Conservation (phyloP, 2,797 vertebrate genomes). For the Gastrophryne carolinensis region DNA sequence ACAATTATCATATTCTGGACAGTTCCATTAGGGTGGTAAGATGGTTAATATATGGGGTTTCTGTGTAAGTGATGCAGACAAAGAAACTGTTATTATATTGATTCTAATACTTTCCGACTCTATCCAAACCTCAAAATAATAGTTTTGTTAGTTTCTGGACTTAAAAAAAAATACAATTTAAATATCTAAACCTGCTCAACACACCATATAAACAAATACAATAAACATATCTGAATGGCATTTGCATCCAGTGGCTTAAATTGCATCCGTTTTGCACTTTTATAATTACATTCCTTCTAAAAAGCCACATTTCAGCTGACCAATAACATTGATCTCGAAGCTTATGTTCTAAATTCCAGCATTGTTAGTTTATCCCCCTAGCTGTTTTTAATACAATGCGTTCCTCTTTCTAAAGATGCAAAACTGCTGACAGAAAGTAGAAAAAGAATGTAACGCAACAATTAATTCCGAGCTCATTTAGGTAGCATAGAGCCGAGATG, state of each 20-base stretch:
- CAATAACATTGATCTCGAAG: neutral
- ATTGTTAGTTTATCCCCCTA: neutral
- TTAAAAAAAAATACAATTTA: no score
- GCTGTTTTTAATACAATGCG: conserved; percentile 11
- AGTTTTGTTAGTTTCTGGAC: no score
- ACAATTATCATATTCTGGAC: no score
- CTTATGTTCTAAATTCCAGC: neutral
- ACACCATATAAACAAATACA: neutral
- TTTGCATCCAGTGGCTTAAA: neutral
- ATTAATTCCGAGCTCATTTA: conserved; percentile 44
- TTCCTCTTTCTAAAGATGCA: conserved; percentile 21
- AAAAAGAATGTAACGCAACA: conserved; percentile 34
- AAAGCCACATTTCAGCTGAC: neutral
- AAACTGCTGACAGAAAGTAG: conserved; percentile 37
- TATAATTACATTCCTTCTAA: neutral
- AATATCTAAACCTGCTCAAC: no score
- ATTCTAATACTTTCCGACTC: no score
- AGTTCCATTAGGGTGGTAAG: no score
- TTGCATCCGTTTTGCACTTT: neutral
- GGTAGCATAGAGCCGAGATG: conserved; percentile 28
- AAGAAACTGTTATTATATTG: no score
- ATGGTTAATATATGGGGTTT: no score
- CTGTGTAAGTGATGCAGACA: no score
- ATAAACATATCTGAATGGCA: neutral
- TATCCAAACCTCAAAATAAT: no score